phyloP scores from a whole-genome alignment of 2,797 vertebrate genomes.

The Anolis apletophallus region DNA sequence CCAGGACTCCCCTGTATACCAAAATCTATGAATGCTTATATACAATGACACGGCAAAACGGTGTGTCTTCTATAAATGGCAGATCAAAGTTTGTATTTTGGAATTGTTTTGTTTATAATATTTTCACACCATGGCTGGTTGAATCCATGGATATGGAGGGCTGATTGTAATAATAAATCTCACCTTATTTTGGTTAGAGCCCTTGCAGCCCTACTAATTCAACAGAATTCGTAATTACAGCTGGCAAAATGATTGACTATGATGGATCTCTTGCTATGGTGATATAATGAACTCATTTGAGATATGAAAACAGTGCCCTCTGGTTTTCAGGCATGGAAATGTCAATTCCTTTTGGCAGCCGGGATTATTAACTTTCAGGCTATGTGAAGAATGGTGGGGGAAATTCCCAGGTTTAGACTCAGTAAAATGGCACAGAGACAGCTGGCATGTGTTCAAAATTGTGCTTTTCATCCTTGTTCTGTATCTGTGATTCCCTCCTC shows the following conservation, averaged over 20 bases:
- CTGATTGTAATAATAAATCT: neutral
- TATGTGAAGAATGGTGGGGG: neutral
- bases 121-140: no score
- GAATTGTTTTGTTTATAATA: no score
- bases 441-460: neutral
- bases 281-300: conserved; percentile 1
- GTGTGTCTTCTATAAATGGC: no score
- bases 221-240: neutral
- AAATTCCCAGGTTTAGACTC: no score
- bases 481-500: no score
- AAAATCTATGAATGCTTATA: no score
- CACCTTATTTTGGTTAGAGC: neutral
- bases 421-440: neutral
- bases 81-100: no score
- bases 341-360: neutral
- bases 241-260: neutral
- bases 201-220: neutral
- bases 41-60: no score
- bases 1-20: no score
- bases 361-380: neutral
- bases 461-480: neutral
- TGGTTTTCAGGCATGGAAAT: neutral
- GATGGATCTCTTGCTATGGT: neutral
- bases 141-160: no score
- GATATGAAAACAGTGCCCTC: neutral